Conservation (phyloP, 2,113 vertebrate species). For the Mionectes macconnelli region DNA sequence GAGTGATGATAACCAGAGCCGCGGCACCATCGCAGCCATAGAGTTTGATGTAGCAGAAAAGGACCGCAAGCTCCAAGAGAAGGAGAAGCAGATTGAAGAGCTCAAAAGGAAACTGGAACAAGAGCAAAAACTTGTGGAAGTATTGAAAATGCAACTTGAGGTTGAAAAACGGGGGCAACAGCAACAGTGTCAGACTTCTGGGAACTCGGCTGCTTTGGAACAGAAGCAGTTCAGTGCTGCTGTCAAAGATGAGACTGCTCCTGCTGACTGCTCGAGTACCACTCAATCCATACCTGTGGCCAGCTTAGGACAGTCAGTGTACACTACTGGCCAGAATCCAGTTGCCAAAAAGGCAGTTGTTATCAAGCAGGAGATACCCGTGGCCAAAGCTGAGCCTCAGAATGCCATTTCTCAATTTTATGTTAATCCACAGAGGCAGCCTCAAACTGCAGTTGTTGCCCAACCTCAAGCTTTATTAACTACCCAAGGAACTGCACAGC, state of each 20-base stretch:
- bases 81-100: conserved; percentile 95
- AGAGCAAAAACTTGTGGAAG: conserved; percentile 94
- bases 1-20: conserved; percentile 72
- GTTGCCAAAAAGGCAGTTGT: conserved; percentile 76
- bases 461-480: conserved; percentile 85
- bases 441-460: conserved; percentile 73
- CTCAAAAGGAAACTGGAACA: conserved; percentile 94
- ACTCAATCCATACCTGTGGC: conserved; percentile 33
- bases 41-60: conserved; percentile 81
- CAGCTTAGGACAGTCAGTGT: conserved; percentile 41
- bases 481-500: conserved; percentile 77
- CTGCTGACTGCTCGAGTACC: conserved; percentile 72
- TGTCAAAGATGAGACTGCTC: conserved; percentile 72
- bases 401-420: conserved; percentile 81
- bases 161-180: conserved; percentile 88
- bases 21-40: conserved; percentile 38
- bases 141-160: conserved; percentile 94
- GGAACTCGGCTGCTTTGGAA: conserved; percentile 38
- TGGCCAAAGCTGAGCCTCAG: conserved; percentile 71
- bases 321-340: conserved; percentile 60
- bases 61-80: conserved; percentile 91
- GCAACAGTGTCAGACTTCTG: conserved; percentile 39
- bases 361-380: conserved; percentile 79
- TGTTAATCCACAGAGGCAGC: conserved; percentile 81
- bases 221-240: conserved; percentile 28